A percentile compares a stretch with the other conserved stretches of the same genome.
phyloP scores from a whole-genome alignment of 2,113 vertebrate genomes.

The Acanthisitta chloris region DNA sequence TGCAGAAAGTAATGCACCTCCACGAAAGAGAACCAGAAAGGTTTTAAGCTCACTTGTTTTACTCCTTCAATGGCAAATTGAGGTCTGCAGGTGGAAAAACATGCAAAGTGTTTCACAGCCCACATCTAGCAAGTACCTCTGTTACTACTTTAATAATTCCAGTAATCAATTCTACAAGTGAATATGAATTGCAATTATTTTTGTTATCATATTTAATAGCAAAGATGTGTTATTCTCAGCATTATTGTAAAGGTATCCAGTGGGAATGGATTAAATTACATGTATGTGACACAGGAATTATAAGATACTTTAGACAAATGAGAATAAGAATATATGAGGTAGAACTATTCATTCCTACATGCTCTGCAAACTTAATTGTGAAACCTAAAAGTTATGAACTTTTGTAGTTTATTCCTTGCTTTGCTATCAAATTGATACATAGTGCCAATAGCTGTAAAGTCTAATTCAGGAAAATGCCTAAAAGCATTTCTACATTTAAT shows the following conservation, averaged over 20 bases:
- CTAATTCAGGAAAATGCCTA: background rate
- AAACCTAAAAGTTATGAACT: background rate
- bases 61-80: background rate
- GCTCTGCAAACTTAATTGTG: background rate
- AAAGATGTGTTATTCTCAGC: background rate
- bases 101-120: background rate
- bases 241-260: background rate
- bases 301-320: background rate
- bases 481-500: background rate
- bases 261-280: background rate
- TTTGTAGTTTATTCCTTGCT: background rate
- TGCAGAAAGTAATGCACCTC: background rate
- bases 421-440: background rate
- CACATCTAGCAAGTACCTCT: background rate
- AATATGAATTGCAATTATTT: background rate
- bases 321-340: background rate
- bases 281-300: background rate
- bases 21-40: background rate
- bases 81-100: background rate
- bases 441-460: background rate
- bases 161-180: background rate
- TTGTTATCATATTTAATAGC: background rate
- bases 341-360: background rate
- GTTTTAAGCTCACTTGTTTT: background rate
- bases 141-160: background rate